These are phyloP conservation scores for Leucoraja ocellata DNA, from an alignment of 2,797 vertebrate species.

Conservation along the genomic window DNA sequence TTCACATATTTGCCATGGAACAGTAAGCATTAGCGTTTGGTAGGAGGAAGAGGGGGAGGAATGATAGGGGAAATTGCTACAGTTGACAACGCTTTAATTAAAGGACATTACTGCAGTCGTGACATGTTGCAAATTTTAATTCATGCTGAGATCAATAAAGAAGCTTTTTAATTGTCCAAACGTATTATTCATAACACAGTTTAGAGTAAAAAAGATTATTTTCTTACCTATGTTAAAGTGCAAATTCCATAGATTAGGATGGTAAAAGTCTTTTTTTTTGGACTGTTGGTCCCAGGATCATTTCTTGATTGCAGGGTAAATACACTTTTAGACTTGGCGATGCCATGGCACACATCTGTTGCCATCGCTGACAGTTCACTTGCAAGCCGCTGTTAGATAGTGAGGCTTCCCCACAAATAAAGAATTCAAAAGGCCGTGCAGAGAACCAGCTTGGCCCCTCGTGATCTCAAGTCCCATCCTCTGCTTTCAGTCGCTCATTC, in stretches of 20 bases:
- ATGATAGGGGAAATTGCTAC: neutral
- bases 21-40: neutral
- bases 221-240: slow-evolving; percentile 8
- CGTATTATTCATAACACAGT: neutral
- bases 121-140: slow-evolving; percentile 14
- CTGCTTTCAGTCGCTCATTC: slow-evolving; percentile 36
- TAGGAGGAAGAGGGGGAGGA: neutral
- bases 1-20: slow-evolving; percentile 16
- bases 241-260: slow-evolving; percentile 2
- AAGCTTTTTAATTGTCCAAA: slow-evolving; percentile 21
- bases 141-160: slow-evolving; percentile 14
- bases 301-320: neutral
- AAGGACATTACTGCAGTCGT: neutral
- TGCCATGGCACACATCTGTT: slow-evolving; percentile 24
- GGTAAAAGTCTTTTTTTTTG: neutral
- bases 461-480: slow-evolving; percentile 42
- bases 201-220: neutral
- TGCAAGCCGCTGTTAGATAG: slow-evolving; percentile 5
- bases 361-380: slow-evolving; percentile 21
- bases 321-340: neutral
- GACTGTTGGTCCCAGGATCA: neutral
- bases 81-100: slow-evolving; percentile 4
- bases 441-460: slow-evolving; percentile 9
- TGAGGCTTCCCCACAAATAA: slow-evolving; percentile 13
- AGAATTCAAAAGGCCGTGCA: neutral